Base-by-base conservation (phyloP, 64 coral and sea anemone species). In the Orbicella faveolata region DNA sequence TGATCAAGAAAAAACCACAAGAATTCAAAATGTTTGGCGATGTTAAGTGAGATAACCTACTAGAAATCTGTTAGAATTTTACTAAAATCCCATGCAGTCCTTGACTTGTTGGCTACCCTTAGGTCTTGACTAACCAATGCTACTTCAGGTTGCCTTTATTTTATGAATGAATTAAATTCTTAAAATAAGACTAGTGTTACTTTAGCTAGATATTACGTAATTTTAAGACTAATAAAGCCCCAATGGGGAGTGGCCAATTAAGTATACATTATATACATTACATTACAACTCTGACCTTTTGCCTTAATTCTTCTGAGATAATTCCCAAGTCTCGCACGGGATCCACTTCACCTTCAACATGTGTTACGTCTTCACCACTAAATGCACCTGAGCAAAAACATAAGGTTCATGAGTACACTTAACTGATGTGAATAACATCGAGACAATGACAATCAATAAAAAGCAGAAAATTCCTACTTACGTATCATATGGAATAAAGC, bases 291-390 rank as follows among this genome's bases (percentile, higher is more conserved):
- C 36, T 5, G 19, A 98, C 97, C 91, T 99, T 99, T 88, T 96
- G 84, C 52, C 97, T 93, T 36, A 99, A 92, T 67, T 99, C 97
- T 52, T 99, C 94, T 54, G 94, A 99, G 74, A 99, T 99, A 75
- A 93, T 99, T 89, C 91, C 94, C 79, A 99, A 61, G 88, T 99
- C 97, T 54, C 97, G 90, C n/a, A 94, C 91, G 36, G 97, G 97
- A 75, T 99, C 76, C 36, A 99, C 97, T 26, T 99, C 94, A 75
- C 94, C 97, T 53, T 99, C 97, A 0, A 99, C 82, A 87, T 99
- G 97, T 6, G 94, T 99, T n/a, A 99, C 97, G 77, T 99, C 97
- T 51, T 93, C 94, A 52, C 90, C 97, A 26, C 96, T 91, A 93
- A 99, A 99, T 75, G 94, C 90, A 87, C 97, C 97, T 99, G 6